Percentiles rank a stretch among this genome's conserved stretches.
Evolutionary conservation across 2,113 vertebrate genomes (phyloP).

Genomic region (Machaerirhynchus nigripectus): DNA sequence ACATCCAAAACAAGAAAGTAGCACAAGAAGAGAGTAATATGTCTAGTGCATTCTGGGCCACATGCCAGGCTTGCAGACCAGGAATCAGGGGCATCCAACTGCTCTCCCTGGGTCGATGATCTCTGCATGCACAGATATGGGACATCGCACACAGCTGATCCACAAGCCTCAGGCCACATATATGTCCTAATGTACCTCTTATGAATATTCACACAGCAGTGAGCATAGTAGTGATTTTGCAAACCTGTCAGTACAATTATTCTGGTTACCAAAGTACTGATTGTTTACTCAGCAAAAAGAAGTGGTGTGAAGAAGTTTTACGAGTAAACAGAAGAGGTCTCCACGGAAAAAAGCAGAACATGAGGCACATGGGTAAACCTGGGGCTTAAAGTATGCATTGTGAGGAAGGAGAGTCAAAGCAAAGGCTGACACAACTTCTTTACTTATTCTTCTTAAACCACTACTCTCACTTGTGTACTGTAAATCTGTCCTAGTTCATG

Average conservation of each 20-base stretch:
- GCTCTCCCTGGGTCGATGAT: neutral
- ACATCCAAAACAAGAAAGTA: neutral
- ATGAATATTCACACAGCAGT: neutral
- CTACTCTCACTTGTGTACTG: neutral
- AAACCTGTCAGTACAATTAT: neutral
- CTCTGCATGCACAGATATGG: neutral
- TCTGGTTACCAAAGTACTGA: neutral
- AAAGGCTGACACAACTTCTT: neutral
- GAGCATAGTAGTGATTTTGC: neutral
- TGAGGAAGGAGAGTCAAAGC: neutral
- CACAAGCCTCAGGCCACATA: neutral
- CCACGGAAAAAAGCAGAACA: neutral
- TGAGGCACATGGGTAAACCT: neutral
- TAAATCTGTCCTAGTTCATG: conserved; percentile 23
- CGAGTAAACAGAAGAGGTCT: neutral
- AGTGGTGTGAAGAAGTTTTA: neutral
- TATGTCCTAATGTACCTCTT: neutral
- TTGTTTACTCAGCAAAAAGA: neutral
- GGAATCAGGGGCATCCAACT: neutral
- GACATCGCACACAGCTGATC: neutral
- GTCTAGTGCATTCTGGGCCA: neutral
- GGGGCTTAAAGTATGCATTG: neutral
- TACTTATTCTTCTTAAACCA: neutral
- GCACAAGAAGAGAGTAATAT: neutral
- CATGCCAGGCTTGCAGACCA: neutral